Base-by-base conservation (phyloP, 2,113 vertebrate genomes). In the Pseudopodoces humilis region DNA sequence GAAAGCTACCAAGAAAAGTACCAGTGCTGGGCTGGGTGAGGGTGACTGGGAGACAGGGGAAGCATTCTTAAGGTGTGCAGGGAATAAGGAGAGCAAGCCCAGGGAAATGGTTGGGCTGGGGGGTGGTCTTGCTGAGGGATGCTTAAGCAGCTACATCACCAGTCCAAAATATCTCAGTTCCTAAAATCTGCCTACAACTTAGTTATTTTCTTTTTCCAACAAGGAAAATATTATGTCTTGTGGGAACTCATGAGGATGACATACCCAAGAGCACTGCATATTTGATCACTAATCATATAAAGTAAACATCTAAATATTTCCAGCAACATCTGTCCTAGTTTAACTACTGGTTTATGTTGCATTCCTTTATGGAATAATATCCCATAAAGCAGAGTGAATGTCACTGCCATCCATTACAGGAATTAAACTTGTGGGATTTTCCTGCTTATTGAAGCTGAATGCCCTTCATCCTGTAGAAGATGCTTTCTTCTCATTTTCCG, bases 161-260 rank as follows among this genome's bases (percentile, higher is more conserved):
- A 33, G 31, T 64, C 67, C 35, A 68, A 90, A 96, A 76, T 69
- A 83, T 25, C 68, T 63, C 28, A 19, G 55, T 81, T 91, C 67
- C 82, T 92, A 83, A 90, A 83, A 59, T n/a, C 69, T 95, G 49
- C 83, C 81, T 96, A 63, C 87, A 70, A 50, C 63, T 89, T 88
- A 60, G 78, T 78, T 83, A 78, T 93, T 93, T 91, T 70, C 56
- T 68, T 95, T 95, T 91, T 95, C 92, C 82, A 94, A 52, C 72
- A 76, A 96, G 96, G 95, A 97, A 96, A 88, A 94, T 97, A 94
- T 87, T 92, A 83, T 90, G 92, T 94, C 95, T 97, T 96, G 96
- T 90, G 91, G 91, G 88, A 95, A 96, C 83, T 82, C 69, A 49
- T 62, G 84, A 94, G 72, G 80, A 78, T 86, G 94, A 94, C 83